phyloP scores from a whole-genome alignment of 2,113 vertebrate species.

The Leucopsar rothschildi region DNA sequence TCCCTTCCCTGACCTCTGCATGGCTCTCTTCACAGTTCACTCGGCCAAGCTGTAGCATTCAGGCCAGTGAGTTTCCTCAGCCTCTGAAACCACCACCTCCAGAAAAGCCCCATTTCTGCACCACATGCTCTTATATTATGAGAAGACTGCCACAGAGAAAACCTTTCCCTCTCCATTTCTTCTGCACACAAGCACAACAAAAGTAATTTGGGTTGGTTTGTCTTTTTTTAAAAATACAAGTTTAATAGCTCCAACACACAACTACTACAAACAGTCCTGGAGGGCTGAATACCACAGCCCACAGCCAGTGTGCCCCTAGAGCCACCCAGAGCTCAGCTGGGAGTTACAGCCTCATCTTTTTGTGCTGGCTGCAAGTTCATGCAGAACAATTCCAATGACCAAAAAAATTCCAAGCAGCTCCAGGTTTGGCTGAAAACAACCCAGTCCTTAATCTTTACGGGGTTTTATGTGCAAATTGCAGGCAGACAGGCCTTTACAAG shows the following conservation, averaged over 20 bases:
- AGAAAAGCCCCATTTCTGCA: background rate
- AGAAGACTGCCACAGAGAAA: background rate
- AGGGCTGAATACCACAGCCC: background rate
- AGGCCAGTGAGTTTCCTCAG: background rate
- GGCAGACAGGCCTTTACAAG: background rate
- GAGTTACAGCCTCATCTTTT: background rate
- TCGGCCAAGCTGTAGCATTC: accelerated
- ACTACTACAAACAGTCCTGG: background rate
- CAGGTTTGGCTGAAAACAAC: background rate
- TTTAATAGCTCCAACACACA: background rate
- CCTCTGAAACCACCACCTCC: background rate
- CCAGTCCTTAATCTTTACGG: background rate
- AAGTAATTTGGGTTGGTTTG: background rate
- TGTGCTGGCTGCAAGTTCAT: background rate
- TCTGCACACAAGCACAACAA: background rate
- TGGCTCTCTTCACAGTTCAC: background rate
- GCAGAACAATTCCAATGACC: background rate
- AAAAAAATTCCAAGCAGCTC: background rate
- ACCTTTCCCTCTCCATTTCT: background rate
- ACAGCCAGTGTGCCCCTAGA: background rate
- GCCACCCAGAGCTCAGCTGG: background rate
- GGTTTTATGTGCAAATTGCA: background rate
- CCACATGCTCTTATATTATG: background rate
- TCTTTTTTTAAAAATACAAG: background rate
- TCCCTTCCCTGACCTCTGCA: background rate